Conservation (phyloP, 2,797 vertebrate species). For the Malurus leucopterus region DNA sequence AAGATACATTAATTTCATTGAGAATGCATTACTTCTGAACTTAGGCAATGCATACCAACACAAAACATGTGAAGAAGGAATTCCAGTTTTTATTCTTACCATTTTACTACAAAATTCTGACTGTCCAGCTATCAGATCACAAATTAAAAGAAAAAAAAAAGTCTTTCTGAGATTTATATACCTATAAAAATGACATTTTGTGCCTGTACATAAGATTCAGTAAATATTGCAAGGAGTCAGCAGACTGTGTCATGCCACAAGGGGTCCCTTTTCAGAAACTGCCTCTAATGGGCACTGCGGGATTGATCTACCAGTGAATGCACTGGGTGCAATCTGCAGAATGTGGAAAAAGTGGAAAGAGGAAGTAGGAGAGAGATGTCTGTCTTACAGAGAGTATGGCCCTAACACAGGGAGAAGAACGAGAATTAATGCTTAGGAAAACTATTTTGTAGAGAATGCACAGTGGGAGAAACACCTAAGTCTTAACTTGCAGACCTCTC, state of each 20-base stretch:
- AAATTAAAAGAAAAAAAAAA: neutral
- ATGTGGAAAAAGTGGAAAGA: neutral
- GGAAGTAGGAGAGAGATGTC: neutral
- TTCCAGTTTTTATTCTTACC: neutral
- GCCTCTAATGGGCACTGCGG: neutral
- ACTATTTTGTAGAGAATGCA: neutral
- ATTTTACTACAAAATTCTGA: neutral
- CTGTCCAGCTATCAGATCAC: neutral
- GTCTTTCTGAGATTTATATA: neutral
- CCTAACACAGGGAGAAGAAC: neutral
- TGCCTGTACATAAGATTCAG: neutral
- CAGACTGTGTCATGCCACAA: rapidly evolving
- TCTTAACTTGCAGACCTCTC: neutral
- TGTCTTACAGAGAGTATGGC: neutral
- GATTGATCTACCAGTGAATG: neutral
- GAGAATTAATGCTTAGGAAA: neutral
- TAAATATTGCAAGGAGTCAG: neutral
- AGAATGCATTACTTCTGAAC: neutral
- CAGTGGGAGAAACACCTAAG: neutral
- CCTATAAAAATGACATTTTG: neutral
- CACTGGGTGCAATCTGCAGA: neutral
- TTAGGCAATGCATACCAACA: neutral
- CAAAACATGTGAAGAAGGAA: neutral
- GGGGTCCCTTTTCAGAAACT: neutral
- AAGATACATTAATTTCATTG: neutral